These are phyloP conservation scores for Mythimna loreyi DNA, from an alignment of 2,888 invertebrate species.

Conservation along the genomic window DNA sequence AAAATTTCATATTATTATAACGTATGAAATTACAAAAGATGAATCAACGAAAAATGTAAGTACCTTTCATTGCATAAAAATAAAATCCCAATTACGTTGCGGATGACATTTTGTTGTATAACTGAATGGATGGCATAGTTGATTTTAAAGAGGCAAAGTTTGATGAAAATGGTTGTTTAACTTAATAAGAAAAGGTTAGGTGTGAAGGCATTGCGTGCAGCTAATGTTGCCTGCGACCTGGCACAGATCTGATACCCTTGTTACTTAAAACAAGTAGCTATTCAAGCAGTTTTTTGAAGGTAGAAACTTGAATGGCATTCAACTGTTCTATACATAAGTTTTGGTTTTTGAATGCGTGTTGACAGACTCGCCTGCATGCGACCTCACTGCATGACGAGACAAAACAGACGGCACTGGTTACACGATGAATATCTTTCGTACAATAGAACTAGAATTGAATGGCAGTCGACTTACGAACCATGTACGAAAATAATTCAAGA, in stretches of 20 bases:
- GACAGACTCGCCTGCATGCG: slow-evolving; percentile 20
- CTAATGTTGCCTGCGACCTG: slow-evolving; percentile 51
- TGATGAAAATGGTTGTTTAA: slow-evolving; percentile 41
- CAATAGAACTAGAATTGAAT: slow-evolving; percentile 36
- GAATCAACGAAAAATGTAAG: slow-evolving; percentile 14
- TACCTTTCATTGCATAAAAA: slow-evolving; percentile 17
- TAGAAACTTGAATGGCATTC: slow-evolving; percentile 37
- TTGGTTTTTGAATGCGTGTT: slow-evolving; percentile 31
- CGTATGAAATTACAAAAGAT: slow-evolving; percentile 6
- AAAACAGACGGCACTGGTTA: slow-evolving; percentile 21
- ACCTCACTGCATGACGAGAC: slow-evolving; percentile 34
- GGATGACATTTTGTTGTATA: slow-evolving; percentile 16
- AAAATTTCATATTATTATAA: not conserved
- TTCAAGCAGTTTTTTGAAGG: slow-evolving; percentile 16
- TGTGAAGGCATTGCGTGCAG: slow-evolving; percentile 61
- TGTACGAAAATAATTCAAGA: slow-evolving; percentile 7
- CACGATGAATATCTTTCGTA: slow-evolving; percentile 34
- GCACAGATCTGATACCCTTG: slow-evolving; percentile 50
- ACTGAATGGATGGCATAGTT: slow-evolving; percentile 8
- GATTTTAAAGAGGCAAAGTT: slow-evolving; percentile 2
- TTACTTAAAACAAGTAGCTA: slow-evolving; percentile 28
- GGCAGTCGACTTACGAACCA: slow-evolving; percentile 15
- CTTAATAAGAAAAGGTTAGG: slow-evolving; percentile 51
- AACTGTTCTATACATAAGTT: slow-evolving; percentile 8
- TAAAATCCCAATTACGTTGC: not conserved